phyloP scores from a whole-genome alignment of 1,140 invertebrate genomes.

The Probaryconus sp. region DNA sequence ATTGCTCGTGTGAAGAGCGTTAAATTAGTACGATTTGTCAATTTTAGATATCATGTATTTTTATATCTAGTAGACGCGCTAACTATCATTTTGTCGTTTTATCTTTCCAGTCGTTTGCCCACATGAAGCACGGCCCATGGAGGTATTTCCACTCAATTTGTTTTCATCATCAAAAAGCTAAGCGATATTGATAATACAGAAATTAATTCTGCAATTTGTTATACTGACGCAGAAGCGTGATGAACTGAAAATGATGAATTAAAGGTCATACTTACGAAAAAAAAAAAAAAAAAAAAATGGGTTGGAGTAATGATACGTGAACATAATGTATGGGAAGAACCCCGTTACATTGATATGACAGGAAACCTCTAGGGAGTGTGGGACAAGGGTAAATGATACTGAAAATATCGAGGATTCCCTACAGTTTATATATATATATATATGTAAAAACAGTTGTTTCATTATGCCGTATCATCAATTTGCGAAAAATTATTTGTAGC shows the following conservation, averaged over 20 bases:
- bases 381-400: no score
- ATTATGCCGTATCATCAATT: constrained; percentile 7
- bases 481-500: constrained; percentile 22
- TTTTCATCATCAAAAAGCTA: constrained; percentile 33
- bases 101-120: constrained; percentile 35
- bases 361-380: no score
- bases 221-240: constrained; percentile 15
- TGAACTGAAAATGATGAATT: constrained; percentile 28
- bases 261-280: constrained; percentile 15
- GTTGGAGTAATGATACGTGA: no score
- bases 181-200: constrained; percentile 25
- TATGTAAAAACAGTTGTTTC: no score
- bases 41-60: constrained; percentile 16
- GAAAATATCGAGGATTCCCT: no score
- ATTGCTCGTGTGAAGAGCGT: background rate
- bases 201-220: constrained; percentile 42
- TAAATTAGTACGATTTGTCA: constrained; percentile 22
- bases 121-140: constrained; percentile 16
- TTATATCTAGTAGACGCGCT: constrained; percentile 15
- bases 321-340: no score
- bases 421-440: no score
- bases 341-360: no score
- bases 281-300: no score
- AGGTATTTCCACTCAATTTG: constrained; percentile 31
- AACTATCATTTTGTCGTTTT: constrained; percentile 44